phyloP scores from a whole-genome alignment of 2,113 vertebrate genomes.

The Phaethornis superciliosus region DNA sequence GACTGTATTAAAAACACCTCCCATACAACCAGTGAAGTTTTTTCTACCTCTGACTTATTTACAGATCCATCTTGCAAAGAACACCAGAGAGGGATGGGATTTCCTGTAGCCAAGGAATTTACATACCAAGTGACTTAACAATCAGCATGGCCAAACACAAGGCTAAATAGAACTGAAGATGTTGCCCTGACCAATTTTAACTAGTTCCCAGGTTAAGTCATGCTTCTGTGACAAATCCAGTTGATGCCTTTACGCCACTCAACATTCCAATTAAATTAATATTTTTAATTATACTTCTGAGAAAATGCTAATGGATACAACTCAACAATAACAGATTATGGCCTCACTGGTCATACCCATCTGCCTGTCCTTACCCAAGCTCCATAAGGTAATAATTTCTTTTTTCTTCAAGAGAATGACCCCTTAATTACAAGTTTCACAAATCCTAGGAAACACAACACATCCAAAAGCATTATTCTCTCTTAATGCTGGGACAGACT shows the following conservation, averaged over 20 bases:
- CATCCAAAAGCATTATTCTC: neutral
- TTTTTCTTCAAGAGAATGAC: neutral
- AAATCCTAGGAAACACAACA: fast-evolving
- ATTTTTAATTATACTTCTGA: slow-evolving; percentile 44
- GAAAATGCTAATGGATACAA: slow-evolving; percentile 12
- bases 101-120: neutral
- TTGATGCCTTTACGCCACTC: neutral
- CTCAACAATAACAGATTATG: neutral
- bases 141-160: neutral
- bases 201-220: neutral
- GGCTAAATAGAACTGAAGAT: neutral
- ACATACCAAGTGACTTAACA: neutral
- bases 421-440: neutral
- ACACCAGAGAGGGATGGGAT: neutral
- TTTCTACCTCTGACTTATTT: slow-evolving; percentile 10
- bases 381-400: neutral
- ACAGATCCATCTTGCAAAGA: neutral
- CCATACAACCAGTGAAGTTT: neutral
- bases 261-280: slow-evolving; percentile 13
- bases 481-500: neutral
- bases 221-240: neutral
- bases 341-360: neutral
- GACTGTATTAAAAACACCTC: neutral
- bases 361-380: neutral
- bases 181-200: neutral